These are phyloP conservation scores for Smutsia gigantea DNA, from an alignment of 2,797 vertebrate genomes.

Conservation along the genomic window DNA sequence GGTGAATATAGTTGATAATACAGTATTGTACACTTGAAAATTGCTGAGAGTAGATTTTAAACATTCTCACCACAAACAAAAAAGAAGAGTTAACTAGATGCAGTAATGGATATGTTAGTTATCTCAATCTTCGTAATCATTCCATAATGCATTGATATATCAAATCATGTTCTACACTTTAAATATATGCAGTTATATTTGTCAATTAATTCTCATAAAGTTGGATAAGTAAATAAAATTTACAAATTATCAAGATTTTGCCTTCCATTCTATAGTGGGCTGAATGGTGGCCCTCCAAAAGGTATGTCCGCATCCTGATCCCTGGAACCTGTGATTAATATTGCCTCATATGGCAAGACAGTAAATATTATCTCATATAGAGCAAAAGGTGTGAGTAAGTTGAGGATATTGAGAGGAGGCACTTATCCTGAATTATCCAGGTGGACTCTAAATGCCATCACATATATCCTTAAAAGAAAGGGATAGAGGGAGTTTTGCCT, in stretches of 20 bases:
- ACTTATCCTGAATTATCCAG: background rate
- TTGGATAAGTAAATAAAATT: background rate
- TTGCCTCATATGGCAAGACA: background rate
- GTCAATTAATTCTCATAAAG: background rate
- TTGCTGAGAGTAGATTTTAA: background rate
- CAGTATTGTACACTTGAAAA: background rate
- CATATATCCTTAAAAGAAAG: background rate
- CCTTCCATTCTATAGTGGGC: background rate
- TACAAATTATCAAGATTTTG: background rate
- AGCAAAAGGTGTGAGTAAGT: background rate
- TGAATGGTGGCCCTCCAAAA: background rate
- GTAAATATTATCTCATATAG: background rate
- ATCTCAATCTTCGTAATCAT: background rate
- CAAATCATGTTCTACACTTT: background rate
- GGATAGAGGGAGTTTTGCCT: background rate
- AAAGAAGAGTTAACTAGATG: background rate
- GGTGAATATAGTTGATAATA: background rate
- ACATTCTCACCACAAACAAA: background rate
- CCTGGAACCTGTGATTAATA: background rate
- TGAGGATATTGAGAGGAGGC: background rate
- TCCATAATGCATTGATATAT: background rate
- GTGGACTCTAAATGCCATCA: background rate
- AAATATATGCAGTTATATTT: background rate
- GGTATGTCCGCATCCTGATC: background rate
- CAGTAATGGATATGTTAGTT: background rate